Conservation (phyloP, 2,888 invertebrate species). For the Hypomecis punctinalis region DNA sequence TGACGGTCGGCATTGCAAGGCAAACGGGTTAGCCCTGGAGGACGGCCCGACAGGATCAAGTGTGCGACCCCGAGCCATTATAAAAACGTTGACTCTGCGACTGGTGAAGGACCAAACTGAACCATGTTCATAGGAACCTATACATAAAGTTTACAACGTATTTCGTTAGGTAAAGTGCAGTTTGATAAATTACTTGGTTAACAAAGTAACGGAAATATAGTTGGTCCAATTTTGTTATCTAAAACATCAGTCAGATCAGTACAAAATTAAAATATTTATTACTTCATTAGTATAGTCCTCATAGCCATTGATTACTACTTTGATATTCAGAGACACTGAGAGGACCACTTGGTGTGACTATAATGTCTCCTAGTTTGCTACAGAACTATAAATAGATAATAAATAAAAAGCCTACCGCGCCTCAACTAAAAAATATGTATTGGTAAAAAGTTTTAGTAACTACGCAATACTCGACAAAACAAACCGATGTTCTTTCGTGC, state of each 20-base stretch:
- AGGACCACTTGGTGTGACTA: too few relatives aligned
- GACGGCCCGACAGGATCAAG: slow-evolving; percentile 44
- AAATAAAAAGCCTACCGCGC: background rate
- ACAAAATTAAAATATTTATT: too few relatives aligned
- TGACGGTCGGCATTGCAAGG: slow-evolving; percentile 76
- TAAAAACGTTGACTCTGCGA: slow-evolving; percentile 50
- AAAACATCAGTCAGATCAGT: too few relatives aligned
- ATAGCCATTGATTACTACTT: too few relatives aligned
- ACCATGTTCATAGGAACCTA: slow-evolving; percentile 9
- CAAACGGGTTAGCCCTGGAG: slow-evolving; percentile 61
- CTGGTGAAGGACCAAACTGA: slow-evolving; percentile 38
- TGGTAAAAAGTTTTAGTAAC: slow-evolving; percentile 6
- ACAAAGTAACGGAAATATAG: too few relatives aligned
- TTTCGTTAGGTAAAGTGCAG: too few relatives aligned
- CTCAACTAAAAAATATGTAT: background rate
- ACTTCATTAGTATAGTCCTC: too few relatives aligned
- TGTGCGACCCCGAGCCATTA: slow-evolving; percentile 49
- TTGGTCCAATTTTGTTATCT: too few relatives aligned
- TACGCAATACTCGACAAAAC: slow-evolving; percentile 27
- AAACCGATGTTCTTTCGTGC: slow-evolving; percentile 30
- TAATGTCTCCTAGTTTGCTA: too few relatives aligned
- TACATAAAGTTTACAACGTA: too few relatives aligned
- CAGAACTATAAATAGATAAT: background rate
- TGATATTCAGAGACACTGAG: too few relatives aligned
- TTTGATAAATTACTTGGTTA: too few relatives aligned